Conservation (phyloP, 2,888 invertebrate species). For the Agonopterix arenella region DNA sequence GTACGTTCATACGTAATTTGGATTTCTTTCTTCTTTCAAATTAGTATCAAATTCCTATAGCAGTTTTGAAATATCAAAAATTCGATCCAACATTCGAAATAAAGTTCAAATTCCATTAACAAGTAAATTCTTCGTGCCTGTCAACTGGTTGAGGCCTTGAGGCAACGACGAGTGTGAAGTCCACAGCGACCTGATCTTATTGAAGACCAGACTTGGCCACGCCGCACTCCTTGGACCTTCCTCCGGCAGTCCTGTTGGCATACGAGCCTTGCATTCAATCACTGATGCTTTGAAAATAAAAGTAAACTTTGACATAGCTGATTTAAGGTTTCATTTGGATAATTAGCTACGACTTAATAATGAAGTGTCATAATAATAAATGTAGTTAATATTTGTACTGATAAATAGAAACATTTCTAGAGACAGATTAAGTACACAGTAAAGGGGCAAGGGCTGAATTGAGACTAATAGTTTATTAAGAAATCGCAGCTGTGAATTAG, state of each 20-base stretch:
- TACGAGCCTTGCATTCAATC: neutral
- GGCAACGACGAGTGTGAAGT: slow-evolving; percentile 85
- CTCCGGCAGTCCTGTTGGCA: slow-evolving; percentile 61
- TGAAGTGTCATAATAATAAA: slow-evolving; percentile 26
- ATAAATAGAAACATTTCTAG: slow-evolving; percentile 47
- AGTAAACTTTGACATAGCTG: too few species aligned
- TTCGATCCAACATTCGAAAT: slow-evolving; percentile 10
- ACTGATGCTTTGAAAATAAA: too few species aligned
- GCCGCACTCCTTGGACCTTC: slow-evolving; percentile 67
- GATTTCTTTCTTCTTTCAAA: neutral
- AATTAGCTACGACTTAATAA: slow-evolving; percentile 2
- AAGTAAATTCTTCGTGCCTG: slow-evolving; percentile 67
- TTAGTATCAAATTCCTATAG: neutral
- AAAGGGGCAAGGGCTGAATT: slow-evolving; percentile 52
- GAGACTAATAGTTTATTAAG: slow-evolving; percentile 57
- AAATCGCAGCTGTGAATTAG: slow-evolving; percentile 54
- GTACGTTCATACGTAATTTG: too few species aligned
- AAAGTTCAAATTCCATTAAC: slow-evolving; percentile 43
- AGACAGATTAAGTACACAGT: slow-evolving; percentile 34
- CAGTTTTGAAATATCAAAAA: neutral
- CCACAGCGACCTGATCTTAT: slow-evolving; percentile 94
- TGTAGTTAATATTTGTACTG: slow-evolving; percentile 39
- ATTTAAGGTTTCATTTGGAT: too few species aligned
- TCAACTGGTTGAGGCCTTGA: slow-evolving; percentile 89
- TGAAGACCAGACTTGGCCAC: slow-evolving; percentile 88